Conservation (phyloP, 2,113 vertebrate genomes). For the Ramphastos sulfuratus region DNA sequence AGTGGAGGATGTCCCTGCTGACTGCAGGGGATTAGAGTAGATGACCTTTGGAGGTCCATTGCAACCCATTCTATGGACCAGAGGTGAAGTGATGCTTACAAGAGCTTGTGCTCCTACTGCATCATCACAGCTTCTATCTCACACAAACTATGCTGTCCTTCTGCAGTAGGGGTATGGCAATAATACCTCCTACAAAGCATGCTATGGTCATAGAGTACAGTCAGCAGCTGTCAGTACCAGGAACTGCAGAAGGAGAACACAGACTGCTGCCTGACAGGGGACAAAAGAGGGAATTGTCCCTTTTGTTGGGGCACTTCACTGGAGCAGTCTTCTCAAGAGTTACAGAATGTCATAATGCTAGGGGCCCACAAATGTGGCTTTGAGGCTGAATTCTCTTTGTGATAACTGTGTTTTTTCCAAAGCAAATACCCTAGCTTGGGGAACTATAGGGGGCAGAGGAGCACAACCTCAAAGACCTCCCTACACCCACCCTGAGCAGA, state of each 20-base stretch:
- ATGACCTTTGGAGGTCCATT: too few relatives aligned
- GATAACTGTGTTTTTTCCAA: neutral
- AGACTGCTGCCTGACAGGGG: neutral
- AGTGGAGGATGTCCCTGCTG: too few relatives aligned
- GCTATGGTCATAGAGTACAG: neutral
- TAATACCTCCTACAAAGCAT: neutral
- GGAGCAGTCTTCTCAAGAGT: neutral
- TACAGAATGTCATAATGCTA: neutral
- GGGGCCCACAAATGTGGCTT: neutral
- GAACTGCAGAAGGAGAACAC: neutral
- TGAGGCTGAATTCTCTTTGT: neutral
- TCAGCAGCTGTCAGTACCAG: neutral
- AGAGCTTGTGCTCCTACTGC: neutral
- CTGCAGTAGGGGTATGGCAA: neutral
- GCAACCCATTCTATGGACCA: neutral
- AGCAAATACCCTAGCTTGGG: rapidly evolving
- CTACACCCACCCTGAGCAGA: rapidly evolving
- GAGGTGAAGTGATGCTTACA: neutral
- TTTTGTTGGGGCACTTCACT: neutral
- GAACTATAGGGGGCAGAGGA: neutral
- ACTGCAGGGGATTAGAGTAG: too few relatives aligned
- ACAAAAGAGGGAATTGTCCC: neutral
- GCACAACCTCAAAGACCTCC: neutral
- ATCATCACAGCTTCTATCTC: neutral
- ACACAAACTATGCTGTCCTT: neutral